phyloP scores from a whole-genome alignment of 2,888 invertebrate species.

The Alloscopus bannaensis region DNA sequence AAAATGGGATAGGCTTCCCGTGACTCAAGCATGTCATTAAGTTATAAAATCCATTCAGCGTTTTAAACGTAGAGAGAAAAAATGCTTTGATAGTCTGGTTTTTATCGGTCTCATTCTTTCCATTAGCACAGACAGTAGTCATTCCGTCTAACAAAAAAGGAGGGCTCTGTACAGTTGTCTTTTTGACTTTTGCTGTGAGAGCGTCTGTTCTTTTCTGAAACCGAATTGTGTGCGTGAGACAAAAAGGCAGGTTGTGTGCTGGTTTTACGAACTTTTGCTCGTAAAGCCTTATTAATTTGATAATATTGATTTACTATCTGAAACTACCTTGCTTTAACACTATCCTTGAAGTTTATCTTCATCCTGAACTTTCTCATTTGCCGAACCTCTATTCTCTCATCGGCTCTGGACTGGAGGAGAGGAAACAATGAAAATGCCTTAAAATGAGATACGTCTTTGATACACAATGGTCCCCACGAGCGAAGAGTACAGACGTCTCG shows the following conservation, averaged over 20 bases:
- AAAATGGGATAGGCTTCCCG: neutral
- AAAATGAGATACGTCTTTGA: neutral
- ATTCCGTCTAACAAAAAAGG: neutral
- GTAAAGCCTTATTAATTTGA: conserved; percentile 9
- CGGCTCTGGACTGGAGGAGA: neutral
- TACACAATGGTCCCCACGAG: conserved; percentile 1
- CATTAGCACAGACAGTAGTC: neutral
- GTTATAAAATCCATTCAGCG: conserved; percentile 44
- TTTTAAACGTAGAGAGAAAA: conserved; percentile 35
- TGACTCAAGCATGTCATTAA: conserved; percentile 50
- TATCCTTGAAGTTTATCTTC: neutral
- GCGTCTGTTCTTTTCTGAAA: neutral
- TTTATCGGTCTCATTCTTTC: conserved; percentile 33
- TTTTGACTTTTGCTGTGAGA: neutral
- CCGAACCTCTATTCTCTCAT: neutral
- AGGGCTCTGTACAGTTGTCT: no score
- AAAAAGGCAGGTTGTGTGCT: neutral
- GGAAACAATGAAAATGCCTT: neutral
- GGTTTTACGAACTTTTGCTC: no score
- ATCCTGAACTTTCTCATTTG: no score
- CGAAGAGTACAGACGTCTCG: neutral
- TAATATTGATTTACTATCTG: conserved; percentile 45
- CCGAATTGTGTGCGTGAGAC: neutral
- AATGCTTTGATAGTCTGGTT: conserved; percentile 37
- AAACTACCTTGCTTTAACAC: conserved; percentile 19